These are phyloP conservation scores for Platalea minor DNA, from an alignment of 2,797 vertebrate genomes.

Conservation along the genomic window DNA sequence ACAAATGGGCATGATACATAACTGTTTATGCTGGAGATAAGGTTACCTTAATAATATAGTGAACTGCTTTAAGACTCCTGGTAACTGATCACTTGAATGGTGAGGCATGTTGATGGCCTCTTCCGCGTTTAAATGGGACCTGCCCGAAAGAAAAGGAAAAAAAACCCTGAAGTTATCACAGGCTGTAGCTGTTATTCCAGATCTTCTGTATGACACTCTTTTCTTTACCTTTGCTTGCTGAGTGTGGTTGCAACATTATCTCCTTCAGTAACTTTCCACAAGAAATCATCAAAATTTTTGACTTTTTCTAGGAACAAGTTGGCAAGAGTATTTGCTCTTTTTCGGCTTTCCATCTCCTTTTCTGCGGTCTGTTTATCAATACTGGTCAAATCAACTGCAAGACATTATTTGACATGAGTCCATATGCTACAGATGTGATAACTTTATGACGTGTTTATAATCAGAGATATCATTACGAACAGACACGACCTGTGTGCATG, in stretches of 20 bases:
- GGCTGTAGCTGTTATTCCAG: background rate
- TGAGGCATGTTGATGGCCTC: slow-evolving; percentile 64
- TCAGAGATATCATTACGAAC: background rate
- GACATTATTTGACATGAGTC: background rate
- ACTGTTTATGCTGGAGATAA: background rate
- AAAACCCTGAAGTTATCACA: background rate
- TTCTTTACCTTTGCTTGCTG: slow-evolving; percentile 61
- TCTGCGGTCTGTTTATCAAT: slow-evolving; percentile 85
- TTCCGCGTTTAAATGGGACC: slow-evolving; percentile 47
- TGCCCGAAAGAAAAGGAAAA: slow-evolving; percentile 38
- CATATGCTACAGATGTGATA: background rate
- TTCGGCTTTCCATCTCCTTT: slow-evolving; percentile 80
- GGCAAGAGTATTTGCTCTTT: slow-evolving; percentile 79
- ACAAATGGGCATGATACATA: accelerated
- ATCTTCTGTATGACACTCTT: background rate
- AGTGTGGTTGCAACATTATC: background rate
- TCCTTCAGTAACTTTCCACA: slow-evolving; percentile 82
- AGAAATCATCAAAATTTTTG: slow-evolving; percentile 79
- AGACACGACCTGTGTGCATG: background rate
- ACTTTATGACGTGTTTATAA: background rate
- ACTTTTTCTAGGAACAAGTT: slow-evolving; percentile 85
- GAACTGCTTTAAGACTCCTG: slow-evolving; percentile 86
- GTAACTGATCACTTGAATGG: slow-evolving; percentile 70
- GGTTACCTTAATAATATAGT: slow-evolving; percentile 83
- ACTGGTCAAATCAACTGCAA: slow-evolving; percentile 90